Base-by-base conservation (phyloP, 2,113 vertebrate species). In the Bostrychus sinensis region DNA sequence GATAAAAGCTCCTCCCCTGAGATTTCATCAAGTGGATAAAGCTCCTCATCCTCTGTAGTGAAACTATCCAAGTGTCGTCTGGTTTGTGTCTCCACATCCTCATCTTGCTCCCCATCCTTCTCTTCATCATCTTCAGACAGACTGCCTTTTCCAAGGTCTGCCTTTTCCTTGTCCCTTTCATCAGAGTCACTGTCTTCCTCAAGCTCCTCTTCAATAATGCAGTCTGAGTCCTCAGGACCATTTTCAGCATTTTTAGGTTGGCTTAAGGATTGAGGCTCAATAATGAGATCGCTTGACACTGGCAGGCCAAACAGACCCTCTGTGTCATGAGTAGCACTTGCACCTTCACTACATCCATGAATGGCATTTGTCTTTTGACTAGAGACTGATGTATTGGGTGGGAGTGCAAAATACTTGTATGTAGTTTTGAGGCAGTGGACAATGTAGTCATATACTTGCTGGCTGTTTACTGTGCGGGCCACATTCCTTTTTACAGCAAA, bases 391-490 rank as follows among this genome's bases (percentile, higher is more conserved):
- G 39, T 8, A 56, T 77, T 82, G 76, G 92, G 91, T 19, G 94
- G 94, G 77, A 94, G 81, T 43, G 94, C 95, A 89, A 98, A 98
- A 86, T 98, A 96, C 75, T 96, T 98, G 63, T 95, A 98, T 2
- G 95, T 96, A 79, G 93, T 89, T 83, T 94, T 94, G 80, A 98
- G 90, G 87, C 96, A 98, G 81, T 98, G 95, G 85, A 97, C 85
- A 78, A 96, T 89, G 83, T 95, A 98, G 4, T 96, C 95, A 53
- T 91, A 97, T 32, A 96, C 91, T 26, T 95, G 89, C 70, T 96
- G 96, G 82, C 93, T 98, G 88, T 94, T 97, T 66, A 97, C 72
- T 2, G 94, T 93, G 79, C 95, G 95, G 70, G 96, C 95, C 78
- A 97, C 95, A 54, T 98, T 97, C 75, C 95, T 94, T 89, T 94